Evolutionary conservation across 1,140 invertebrate genomes (phyloP).

Genomic region (Lepidurus packardi): DNA sequence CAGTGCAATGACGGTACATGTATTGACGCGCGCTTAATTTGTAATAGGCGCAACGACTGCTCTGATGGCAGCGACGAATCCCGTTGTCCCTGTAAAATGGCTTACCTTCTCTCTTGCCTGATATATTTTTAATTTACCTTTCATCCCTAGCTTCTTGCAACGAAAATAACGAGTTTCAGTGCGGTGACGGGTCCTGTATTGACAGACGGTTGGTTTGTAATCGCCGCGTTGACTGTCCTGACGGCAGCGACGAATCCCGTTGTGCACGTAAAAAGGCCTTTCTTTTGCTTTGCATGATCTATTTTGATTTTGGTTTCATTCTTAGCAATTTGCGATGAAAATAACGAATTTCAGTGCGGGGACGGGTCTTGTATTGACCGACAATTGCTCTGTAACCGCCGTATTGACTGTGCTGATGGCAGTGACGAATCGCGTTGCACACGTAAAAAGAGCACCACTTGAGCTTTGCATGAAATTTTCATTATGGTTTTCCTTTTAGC

Average conservation of each 20-base stretch:
- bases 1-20: constrained; percentile 49
- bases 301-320: not conserved
- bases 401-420: constrained; percentile 65
- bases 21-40: constrained; percentile 49
- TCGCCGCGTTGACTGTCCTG: constrained; percentile 42
- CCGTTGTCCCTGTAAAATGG: constrained; percentile 51
- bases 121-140: not conserved
- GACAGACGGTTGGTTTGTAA: constrained; percentile 40
- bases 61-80: constrained; percentile 82
- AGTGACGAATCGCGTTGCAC: constrained; percentile 60
- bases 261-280: constrained; percentile 35
- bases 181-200: constrained; percentile 45
- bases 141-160: not conserved
- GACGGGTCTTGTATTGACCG: constrained; percentile 62
- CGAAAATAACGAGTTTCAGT: constrained; percentile 43
- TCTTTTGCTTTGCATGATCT: constrained; percentile 15
- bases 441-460: not conserved
- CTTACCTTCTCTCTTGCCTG: not conserved
- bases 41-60: constrained; percentile 68
- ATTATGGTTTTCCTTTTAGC: constrained; percentile 3
- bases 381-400: constrained; percentile 68
- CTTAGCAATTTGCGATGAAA: not conserved
- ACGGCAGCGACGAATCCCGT: constrained; percentile 46
- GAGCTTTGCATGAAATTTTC: constrained; percentile 9
- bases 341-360: constrained; percentile 60